These are phyloP conservation scores for Nothoprocta perdicaria DNA, from an alignment of 2,113 vertebrate genomes.

Conservation along the genomic window DNA sequence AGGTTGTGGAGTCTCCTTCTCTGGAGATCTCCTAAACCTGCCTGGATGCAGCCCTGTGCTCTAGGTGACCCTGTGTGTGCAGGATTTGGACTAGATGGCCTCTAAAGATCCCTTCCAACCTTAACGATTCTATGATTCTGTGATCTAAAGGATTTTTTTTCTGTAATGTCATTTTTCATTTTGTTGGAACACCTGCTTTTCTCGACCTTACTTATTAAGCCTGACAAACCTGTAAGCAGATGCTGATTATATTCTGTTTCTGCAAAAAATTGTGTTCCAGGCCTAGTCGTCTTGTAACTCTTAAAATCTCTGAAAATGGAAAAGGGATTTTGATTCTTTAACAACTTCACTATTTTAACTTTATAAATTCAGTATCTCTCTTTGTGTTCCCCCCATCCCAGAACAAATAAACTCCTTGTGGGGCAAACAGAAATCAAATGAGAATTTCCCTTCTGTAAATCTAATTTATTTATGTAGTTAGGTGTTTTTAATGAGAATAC, in stretches of 20 bases:
- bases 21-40: too few species aligned
- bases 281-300: background rate
- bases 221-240: background rate
- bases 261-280: background rate
- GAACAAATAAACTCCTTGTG: background rate
- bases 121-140: too few species aligned
- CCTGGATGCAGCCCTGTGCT: too few species aligned
- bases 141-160: too few species aligned
- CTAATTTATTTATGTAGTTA: too few species aligned
- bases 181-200: background rate
- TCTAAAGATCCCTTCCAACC: too few species aligned
- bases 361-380: background rate
- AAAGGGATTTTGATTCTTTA: background rate
- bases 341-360: background rate
- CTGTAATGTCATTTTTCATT: background rate
- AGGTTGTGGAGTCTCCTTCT: too few species aligned
- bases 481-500: background rate
- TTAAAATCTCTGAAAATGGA: too few species aligned
- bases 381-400: background rate
- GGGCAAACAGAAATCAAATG: background rate
- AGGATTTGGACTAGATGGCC: too few species aligned
- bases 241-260: background rate
- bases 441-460: background rate
- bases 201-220: too few species aligned
- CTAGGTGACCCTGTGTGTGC: too few species aligned